Base-by-base conservation (phyloP, 2,888 invertebrate genomes). In the Amphipyra tragopoginis region DNA sequence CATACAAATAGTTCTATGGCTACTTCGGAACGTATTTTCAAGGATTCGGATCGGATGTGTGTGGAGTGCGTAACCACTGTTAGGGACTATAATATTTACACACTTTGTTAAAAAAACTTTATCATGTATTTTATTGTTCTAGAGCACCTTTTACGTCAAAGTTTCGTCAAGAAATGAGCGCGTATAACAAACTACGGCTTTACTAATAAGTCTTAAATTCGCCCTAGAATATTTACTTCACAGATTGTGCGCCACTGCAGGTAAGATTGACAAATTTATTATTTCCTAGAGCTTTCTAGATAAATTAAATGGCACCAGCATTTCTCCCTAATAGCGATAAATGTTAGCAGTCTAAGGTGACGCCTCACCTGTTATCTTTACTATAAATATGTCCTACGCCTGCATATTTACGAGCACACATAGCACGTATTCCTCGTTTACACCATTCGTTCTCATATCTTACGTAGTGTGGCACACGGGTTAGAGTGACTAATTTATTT, bases 231-330 rank as follows among this genome's bases (percentile, higher is more conserved):
- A 21, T 38, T 40, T 13, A 45, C 5, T 21, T 33, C 7, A 8
- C 40, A 33, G n/a, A 11, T 49, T 49, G 21, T 11, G 44, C 43
- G 34, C n/a, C 52, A 69, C 11, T 10, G 10, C 26, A 42, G 8
- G 40, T 38, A n/a, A 14, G 21, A 10, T n/a, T 58, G 55, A 63
- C 21, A 6, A 42, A 59, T 58, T 38, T 67, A 66, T 43, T 26
- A 21, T 40, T 15, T n/a, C 36, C 63, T 8, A 10, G 4, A 43
- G 39, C 21, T 33, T 7, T 36, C n/a, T 40, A 13, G 13, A 33
- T 43, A 36, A 29, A 51, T 58, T 51, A 34, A 10, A 2, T 8
- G 5, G n/a, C 26, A 26, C 8, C 7, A 1, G 14, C 21, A 26
- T 44, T 6, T 10, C 26, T 44, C 44, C 11, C 13, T 10, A n/a